These are phyloP conservation scores for Melanophora roralis DNA, from an alignment of 2,888 invertebrate genomes.

Conservation along the genomic window DNA sequence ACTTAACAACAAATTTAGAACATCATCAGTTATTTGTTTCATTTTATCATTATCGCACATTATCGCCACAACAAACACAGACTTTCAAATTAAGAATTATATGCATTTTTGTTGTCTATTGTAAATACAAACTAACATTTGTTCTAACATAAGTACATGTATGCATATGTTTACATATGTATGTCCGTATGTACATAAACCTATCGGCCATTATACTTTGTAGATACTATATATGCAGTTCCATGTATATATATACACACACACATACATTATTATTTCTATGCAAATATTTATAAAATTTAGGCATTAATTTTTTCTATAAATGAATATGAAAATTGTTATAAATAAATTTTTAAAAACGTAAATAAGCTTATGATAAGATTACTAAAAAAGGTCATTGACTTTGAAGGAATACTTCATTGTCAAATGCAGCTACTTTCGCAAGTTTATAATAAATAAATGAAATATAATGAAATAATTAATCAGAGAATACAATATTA, in stretches of 20 bases:
- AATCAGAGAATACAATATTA: slow-evolving; percentile 26
- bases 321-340: not conserved
- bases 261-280: no score
- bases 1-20: not conserved
- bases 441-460: slow-evolving; percentile 45
- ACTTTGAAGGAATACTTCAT: slow-evolving; percentile 52
- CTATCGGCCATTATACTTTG: no score
- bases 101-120: no score
- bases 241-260: no score
- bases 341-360: no score
- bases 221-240: no score
- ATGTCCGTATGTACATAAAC: no score
- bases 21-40: slow-evolving; percentile 33
- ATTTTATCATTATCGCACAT: not conserved
- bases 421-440: slow-evolving; percentile 55
- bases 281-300: not conserved
- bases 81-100: no score
- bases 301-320: not conserved
- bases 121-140: no score
- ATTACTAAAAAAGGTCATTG: slow-evolving; percentile 57
- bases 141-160: no score
- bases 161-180: no score
- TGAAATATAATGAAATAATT: slow-evolving; percentile 35
- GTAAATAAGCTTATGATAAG: slow-evolving; percentile 54
- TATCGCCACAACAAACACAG: no score